These are phyloP conservation scores for Syngnathus typhle DNA, from an alignment of 2,113 vertebrate species.

Conservation along the genomic window DNA sequence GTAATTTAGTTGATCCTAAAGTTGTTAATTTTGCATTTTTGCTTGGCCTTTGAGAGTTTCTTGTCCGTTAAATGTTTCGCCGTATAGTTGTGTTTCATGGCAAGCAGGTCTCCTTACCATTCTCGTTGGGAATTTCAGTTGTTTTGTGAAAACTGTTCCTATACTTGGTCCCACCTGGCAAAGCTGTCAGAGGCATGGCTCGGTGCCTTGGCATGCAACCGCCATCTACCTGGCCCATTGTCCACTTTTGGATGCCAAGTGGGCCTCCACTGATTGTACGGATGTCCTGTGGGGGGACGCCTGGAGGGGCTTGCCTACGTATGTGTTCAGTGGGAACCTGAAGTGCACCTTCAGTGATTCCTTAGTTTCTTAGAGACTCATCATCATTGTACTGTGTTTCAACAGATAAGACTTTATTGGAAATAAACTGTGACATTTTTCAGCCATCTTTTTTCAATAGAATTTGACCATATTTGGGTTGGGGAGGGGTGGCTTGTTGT, in stretches of 20 bases:
- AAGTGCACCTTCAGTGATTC: constrained; percentile 44
- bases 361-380: constrained; percentile 9
- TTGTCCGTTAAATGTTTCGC: neutral
- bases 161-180: constrained; percentile 53
- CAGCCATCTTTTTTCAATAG: neutral
- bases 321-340: constrained; percentile 63
- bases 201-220: constrained; percentile 49
- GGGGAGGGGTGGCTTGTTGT: neutral
- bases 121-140: constrained; percentile 15
- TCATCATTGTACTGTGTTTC: constrained; percentile 1
- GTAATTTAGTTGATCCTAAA: constrained; percentile 12
- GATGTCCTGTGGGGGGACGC: constrained; percentile 39
- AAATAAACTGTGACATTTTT: neutral
- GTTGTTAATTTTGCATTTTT: constrained; percentile 3
- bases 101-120: constrained; percentile 21
- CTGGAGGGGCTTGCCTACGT: constrained; percentile 58
- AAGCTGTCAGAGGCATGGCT: constrained; percentile 50
- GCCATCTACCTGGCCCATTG: constrained; percentile 50
- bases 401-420: constrained; percentile 30
- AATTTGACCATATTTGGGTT: neutral
- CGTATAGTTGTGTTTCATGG: neutral
- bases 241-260: constrained; percentile 53
- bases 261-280: constrained; percentile 60
- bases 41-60: neutral
- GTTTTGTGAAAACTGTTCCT: constrained; percentile 9